phyloP scores from a whole-genome alignment of 2,797 vertebrate species.

The Sciurus vulgaris region DNA sequence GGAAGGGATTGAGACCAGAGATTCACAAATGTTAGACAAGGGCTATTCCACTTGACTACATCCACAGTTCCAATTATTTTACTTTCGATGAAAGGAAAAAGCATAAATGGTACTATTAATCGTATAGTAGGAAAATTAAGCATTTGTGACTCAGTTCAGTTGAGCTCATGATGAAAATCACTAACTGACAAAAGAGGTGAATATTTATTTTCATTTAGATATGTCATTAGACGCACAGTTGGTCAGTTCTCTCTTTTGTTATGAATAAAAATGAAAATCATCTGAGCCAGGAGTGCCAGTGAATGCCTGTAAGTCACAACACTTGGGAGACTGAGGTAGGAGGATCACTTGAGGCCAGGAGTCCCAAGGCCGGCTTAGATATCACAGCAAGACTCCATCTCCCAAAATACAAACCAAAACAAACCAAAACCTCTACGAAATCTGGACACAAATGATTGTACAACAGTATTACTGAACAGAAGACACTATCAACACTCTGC shows the following conservation, averaged over 20 bases:
- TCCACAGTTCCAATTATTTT: neutral
- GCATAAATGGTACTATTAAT: neutral
- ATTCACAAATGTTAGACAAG: too few relatives aligned
- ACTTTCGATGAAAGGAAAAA: constrained; percentile 16
- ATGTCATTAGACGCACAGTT: neutral
- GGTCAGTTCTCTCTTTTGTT: neutral
- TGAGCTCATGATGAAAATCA: constrained; percentile 41
- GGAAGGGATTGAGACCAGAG: too few relatives aligned
- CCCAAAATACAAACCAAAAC: neutral
- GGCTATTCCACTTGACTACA: too few relatives aligned
- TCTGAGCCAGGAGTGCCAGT: too few relatives aligned
- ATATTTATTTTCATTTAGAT: constrained; percentile 1
- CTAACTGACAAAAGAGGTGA: neutral
- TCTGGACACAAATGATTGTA: neutral
- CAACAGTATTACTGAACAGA: neutral
- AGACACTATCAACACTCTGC: neutral
- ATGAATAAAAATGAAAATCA: neutral
- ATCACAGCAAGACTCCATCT: neutral
- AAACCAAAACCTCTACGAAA: neutral
- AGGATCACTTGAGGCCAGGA: neutral
- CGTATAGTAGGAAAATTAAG: neutral
- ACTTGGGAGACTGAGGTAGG: neutral
- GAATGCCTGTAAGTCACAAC: neutral
- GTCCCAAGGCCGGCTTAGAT: too few relatives aligned
- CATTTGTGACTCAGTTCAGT: neutral